These are phyloP conservation scores for Cotesia typhae DNA, from an alignment of 1,140 invertebrate species.

Conservation along the genomic window DNA sequence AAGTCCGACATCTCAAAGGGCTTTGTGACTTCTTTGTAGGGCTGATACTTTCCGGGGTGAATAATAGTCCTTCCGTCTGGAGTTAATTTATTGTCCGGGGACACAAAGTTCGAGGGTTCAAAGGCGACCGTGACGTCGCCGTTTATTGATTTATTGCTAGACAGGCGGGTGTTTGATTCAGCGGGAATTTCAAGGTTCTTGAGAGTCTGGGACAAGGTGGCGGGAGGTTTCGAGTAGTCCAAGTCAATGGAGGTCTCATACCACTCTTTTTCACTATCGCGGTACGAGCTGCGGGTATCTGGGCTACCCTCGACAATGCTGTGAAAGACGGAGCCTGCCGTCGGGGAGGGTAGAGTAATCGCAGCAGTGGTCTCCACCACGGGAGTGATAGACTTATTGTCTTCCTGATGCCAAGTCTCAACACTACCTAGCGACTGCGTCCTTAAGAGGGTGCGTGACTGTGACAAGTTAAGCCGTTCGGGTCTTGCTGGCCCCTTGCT, in stretches of 20 bases:
- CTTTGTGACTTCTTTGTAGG: constrained; percentile 92
- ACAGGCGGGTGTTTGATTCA: constrained; percentile 51
- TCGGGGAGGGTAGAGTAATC: constrained; percentile 42
- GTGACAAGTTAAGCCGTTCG: constrained; percentile 43
- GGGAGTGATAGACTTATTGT: constrained; percentile 45
- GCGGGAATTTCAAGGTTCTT: constrained; percentile 60
- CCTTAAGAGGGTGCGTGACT: constrained; percentile 65
- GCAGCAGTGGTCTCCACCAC: constrained; percentile 48
- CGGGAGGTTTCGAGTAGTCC: constrained; percentile 50
- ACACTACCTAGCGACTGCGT: constrained; percentile 73
- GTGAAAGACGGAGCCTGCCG: constrained; percentile 42
- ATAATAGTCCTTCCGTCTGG: constrained; percentile 85
- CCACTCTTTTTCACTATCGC: constrained; percentile 73
- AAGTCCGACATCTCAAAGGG: constrained; percentile 97
- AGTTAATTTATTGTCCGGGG: constrained; percentile 59
- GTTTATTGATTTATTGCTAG: constrained; percentile 39
- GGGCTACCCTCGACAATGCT: constrained; percentile 59
- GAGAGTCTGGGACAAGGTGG: constrained; percentile 29
- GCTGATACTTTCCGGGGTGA: constrained; percentile 87
- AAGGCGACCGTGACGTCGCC: constrained; percentile 61
- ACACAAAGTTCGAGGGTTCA: constrained; percentile 51
- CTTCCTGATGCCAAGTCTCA: constrained; percentile 62
- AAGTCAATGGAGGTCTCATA: constrained; percentile 78
- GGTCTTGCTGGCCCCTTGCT: constrained; percentile 36
- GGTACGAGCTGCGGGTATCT: constrained; percentile 54